Percentiles rank a stretch among this genome's conserved stretches.
Conservation (phyloP, 2,797 vertebrate species). For the Hozukius guyotensis region DNA sequence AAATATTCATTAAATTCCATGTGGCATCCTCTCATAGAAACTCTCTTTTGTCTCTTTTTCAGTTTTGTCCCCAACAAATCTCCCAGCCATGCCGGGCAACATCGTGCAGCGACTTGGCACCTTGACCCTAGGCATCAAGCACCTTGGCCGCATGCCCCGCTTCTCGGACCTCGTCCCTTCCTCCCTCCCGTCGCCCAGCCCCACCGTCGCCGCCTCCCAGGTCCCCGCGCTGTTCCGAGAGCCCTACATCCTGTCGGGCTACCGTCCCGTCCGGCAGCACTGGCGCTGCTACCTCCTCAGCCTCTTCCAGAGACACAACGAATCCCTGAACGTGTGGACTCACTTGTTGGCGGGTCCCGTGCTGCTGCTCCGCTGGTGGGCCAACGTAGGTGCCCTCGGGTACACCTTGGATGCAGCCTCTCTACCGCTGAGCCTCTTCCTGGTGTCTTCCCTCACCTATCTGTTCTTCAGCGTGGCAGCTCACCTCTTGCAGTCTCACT, state of each 20-base stretch:
- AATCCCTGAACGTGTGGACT: conserved; percentile 93
- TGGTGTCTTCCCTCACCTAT: conserved; percentile 87
- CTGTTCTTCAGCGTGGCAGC: conserved; percentile 88
- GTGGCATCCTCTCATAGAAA: not conserved
- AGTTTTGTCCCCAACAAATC: not conserved
- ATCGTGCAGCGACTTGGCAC: conserved; percentile 85
- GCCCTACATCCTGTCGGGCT: conserved; percentile 90
- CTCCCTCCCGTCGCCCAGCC: conserved; percentile 82
- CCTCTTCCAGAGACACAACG: conserved; percentile 94
- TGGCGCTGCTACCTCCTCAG: conserved; percentile 93
- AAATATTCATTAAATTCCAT: not conserved
- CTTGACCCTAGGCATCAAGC: conserved; percentile 85
- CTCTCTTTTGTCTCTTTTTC: not conserved
- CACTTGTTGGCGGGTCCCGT: conserved; percentile 87
- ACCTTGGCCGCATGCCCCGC: conserved; percentile 83
- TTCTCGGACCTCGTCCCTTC: conserved; percentile 80
- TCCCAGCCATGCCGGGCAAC: conserved; percentile 63
- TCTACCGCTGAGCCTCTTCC: conserved; percentile 87
- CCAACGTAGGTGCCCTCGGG: conserved; percentile 78
- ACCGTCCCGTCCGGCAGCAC: conserved; percentile 86
- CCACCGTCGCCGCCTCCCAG: conserved; percentile 84
- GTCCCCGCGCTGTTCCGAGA: conserved; percentile 91
- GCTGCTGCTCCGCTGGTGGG: conserved; percentile 87
- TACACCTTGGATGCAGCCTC: conserved; percentile 66
- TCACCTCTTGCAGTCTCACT: conserved; percentile 93